phyloP scores from a whole-genome alignment of 1,140 invertebrate genomes.

The Triops cancriformis region DNA sequence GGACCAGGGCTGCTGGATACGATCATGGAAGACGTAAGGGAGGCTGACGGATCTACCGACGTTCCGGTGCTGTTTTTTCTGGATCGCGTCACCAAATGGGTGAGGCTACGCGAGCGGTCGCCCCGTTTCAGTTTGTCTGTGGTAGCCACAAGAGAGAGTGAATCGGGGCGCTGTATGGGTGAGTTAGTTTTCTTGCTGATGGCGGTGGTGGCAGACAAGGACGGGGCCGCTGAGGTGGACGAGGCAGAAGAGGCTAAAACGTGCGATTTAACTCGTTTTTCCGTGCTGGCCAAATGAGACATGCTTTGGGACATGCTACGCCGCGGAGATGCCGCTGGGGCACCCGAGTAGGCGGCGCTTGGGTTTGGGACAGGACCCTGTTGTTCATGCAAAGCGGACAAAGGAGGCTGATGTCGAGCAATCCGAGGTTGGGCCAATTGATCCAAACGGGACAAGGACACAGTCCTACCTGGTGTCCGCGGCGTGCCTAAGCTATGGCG shows the following conservation, averaged over 20 bases:
- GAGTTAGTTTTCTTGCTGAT: conserved; percentile 6
- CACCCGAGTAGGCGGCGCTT: conserved; percentile 41
- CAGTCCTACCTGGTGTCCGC: conserved; percentile 60
- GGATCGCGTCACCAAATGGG: conserved; percentile 14
- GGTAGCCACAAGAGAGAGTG: conserved; percentile 17
- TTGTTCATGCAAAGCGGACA: conserved; percentile 34
- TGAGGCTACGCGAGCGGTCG: conserved; percentile 23
- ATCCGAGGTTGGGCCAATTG: conserved; percentile 63
- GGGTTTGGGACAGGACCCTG: conserved; percentile 32
- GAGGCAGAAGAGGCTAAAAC: conserved; percentile 25
- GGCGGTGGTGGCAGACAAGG: conserved; percentile 38
- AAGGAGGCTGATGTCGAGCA: conserved; percentile 40
- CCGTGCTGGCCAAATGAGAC: conserved; percentile 36
- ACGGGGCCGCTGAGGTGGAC: conserved; percentile 24
- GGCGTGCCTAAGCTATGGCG: conserved; percentile 31
- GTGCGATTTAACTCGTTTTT: conserved; percentile 6
- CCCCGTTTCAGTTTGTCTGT: conserved; percentile 20
- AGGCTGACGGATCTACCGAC: not conserved
- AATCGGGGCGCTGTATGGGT: not conserved
- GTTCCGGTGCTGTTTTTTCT: conserved; percentile 16
- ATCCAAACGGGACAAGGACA: conserved; percentile 84
- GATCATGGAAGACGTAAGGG: conserved; percentile 31
- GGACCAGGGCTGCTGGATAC: conserved; percentile 41
- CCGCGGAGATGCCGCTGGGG: conserved; percentile 42
- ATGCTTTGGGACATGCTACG: conserved; percentile 55